Evolutionary conservation across 2,888 invertebrate genomes (phyloP).

Genomic region (Leptodirus hochenwartii): DNA sequence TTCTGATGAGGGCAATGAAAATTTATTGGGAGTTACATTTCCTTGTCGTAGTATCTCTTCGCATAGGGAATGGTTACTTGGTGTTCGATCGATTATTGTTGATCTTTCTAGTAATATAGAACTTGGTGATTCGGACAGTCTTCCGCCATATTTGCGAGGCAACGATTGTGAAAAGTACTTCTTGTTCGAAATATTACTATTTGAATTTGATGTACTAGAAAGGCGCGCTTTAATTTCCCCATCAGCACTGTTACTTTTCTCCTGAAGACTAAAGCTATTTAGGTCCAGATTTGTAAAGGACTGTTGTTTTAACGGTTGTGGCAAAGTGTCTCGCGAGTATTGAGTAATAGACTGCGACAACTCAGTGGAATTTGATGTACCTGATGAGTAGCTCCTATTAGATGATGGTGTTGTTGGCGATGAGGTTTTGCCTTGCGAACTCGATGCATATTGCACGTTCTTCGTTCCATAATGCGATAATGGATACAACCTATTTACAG

Average conservation of each 20-base stretch:
- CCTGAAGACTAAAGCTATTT: conserved; percentile 27
- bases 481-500: conserved; percentile 66
- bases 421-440: conserved; percentile 25
- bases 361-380: conserved; percentile 33
- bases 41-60: too few relatives aligned
- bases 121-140: conserved; percentile 36
- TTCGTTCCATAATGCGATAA: conserved; percentile 52
- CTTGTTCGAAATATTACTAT: conserved; percentile 19
- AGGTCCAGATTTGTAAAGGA: conserved; percentile 51
- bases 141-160: conserved; percentile 33
- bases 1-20: too few relatives aligned
- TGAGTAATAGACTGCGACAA: conserved; percentile 40
- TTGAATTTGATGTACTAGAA: conserved; percentile 27
- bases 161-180: conserved; percentile 41
- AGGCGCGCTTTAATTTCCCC: conserved; percentile 40
- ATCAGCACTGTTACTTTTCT: conserved; percentile 52
- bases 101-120: too few relatives aligned
- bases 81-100: too few relatives aligned
- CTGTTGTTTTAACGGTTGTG: too few relatives aligned
- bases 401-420: conserved; percentile 25
- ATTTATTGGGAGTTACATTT: too few relatives aligned
- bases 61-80: too few relatives aligned
- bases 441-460: conserved; percentile 33
- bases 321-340: too few relatives aligned
- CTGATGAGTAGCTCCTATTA: conserved; percentile 31